Base-by-base conservation (phyloP, 1,140 invertebrate genomes). In the Zaprionus davidi region DNA sequence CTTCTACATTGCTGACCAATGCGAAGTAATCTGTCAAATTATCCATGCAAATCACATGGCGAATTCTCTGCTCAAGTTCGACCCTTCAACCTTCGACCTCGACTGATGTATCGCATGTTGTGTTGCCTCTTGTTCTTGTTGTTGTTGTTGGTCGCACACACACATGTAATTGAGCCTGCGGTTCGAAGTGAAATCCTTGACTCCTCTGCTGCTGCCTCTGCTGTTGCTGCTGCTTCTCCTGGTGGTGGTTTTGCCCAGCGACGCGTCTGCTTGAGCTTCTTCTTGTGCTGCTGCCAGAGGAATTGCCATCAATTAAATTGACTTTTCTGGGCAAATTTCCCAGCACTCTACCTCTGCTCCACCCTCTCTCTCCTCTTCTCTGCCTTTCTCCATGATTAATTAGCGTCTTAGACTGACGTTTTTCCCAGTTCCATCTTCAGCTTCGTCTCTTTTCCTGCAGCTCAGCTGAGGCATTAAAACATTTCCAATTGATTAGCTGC, bases 1-100 rank as follows among this genome's bases (percentile, higher is more conserved):
- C 3, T 1, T 2, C n/a, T 46, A 7, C 20, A 13, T 24, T 51
- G 3, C 46, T 51, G 41, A 46, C 41, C 76, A 53, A 49, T 67
- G 53, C 71, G 62, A 78, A 71, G 81, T 90, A 90, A 90, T 90
- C 85, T 90, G 86, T 90, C 86, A 90, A 90, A 90, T 90, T 90
- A 90, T 69, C 78, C 86, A 90, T 90, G 85, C 85, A 90, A 90
- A 90, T 90, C 85, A 71, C 79, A 72, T 38, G 71, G 59, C 66
- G 49, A 63, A 74, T 44, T 75, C 63, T 65, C 62, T 71, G 41
- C 41, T 46, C 41, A 68, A 64, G 22, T 63, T 36, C 22, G 51
- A 55, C 15, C 28, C 28, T 24, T 20, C 51, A 57, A 44, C 44
- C 31, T 51, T 17, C 44, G 31, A 31, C 20, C 28, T 28, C 41